Conservation (phyloP, 2,113 vertebrate genomes). For the Ancistrus triradiatus region DNA sequence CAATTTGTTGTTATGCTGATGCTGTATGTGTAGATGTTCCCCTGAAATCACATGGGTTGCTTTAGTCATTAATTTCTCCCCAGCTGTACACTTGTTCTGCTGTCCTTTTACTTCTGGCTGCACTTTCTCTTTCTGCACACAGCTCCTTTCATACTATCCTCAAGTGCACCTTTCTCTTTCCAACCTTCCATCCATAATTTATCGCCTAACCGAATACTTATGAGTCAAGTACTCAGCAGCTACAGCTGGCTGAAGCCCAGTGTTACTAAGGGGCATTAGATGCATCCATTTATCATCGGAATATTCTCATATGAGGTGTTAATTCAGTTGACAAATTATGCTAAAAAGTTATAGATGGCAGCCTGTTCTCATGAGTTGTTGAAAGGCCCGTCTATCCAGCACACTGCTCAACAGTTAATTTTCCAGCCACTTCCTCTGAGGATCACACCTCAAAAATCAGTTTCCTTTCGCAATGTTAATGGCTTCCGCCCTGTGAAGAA, state of each 20-base stretch:
- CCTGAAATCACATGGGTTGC: too few species aligned
- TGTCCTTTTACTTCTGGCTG: not conserved
- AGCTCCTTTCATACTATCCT: too few species aligned
- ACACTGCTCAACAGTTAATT: not conserved
- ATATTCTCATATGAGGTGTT: not conserved
- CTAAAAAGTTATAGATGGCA: not conserved
- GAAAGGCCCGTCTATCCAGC: not conserved
- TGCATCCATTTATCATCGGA: too few species aligned
- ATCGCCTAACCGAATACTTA: not conserved
- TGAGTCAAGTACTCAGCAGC: not conserved
- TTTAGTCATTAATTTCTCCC: too few species aligned
- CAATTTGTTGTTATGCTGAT: too few species aligned
- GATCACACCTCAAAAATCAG: slow-evolving; percentile 15
- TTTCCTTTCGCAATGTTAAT: slow-evolving; percentile 21
- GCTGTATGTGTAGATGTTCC: too few species aligned
- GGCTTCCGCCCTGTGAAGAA: slow-evolving; percentile 2
- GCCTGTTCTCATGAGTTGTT: too few species aligned
- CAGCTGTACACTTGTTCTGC: too few species aligned
- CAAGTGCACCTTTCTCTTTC: slow-evolving; percentile 15
- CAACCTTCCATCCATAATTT: slow-evolving; percentile 15
- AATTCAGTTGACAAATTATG: not conserved
- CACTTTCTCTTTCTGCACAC: not conserved
- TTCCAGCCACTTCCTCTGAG: not conserved
- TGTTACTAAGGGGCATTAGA: not conserved
- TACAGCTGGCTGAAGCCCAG: not conserved